A percentile compares a stretch with the other conserved stretches of the same genome.
phyloP scores from a whole-genome alignment of 30 jellyfish, hydroid and myxozoan genomes.

The Pelagia noctiluca region DNA sequence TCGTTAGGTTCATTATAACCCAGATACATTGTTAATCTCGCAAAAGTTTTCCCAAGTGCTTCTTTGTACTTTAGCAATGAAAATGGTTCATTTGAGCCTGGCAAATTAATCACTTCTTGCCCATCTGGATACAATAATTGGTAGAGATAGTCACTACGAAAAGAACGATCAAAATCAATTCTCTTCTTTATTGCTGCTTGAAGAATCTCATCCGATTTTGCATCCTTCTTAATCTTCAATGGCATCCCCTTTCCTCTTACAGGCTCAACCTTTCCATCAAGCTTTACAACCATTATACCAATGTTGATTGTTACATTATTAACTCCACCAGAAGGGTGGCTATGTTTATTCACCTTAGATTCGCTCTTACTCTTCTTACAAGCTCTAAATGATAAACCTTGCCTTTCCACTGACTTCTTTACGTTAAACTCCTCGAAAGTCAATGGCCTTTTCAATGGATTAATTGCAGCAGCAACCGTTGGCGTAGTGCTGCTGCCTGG shows the following conservation, averaged over 20 bases:
- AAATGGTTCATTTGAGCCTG: conserved; percentile 63
- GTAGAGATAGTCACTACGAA: conserved; percentile 53
- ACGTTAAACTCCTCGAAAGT: conserved; percentile 57
- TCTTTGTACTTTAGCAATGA: conserved; percentile 58
- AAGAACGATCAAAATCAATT: conserved; percentile 48
- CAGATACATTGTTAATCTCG: conserved; percentile 28
- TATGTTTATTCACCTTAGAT: conserved; percentile 39
- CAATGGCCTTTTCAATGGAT: conserved; percentile 65
- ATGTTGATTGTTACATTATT: conserved; percentile 51
- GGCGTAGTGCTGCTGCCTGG: conserved; percentile 16
- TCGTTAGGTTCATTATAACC: conserved; percentile 40
- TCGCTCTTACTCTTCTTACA: conserved; percentile 18
- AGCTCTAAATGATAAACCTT: conserved; percentile 40
- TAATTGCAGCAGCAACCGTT: conserved; percentile 33
- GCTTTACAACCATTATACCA: conserved; percentile 59
- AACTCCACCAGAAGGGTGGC: conserved; percentile 62
- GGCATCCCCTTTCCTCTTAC: conserved; percentile 63
- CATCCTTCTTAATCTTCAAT: conserved; percentile 33
- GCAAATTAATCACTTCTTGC: conserved; percentile 63
- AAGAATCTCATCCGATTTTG: conserved; percentile 52
- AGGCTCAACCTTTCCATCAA: conserved; percentile 51
- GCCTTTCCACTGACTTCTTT: conserved; percentile 58
- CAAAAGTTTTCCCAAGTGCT: conserved; percentile 68
- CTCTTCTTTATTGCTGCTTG: conserved; percentile 61
- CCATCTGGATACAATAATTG: conserved; percentile 61